These are phyloP conservation scores for Macroteleia sp. DNA, from an alignment of 2,888 invertebrate genomes.

Conservation along the genomic window DNA sequence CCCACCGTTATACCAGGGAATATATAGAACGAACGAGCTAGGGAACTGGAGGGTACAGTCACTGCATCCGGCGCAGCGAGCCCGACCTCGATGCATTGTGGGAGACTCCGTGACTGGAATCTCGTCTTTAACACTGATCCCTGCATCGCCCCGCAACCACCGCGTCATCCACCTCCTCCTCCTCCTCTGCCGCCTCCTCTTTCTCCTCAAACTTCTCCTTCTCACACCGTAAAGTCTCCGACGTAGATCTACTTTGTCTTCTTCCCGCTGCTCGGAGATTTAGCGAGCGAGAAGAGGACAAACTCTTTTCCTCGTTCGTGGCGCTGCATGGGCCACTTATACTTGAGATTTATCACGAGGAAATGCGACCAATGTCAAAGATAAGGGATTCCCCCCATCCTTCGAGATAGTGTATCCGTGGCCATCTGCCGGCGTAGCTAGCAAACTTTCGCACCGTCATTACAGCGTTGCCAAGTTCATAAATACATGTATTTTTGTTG, in stretches of 20 bases:
- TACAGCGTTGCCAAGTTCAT: constrained; percentile 31
- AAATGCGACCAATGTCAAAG: constrained; percentile 61
- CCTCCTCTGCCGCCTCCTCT: constrained; percentile 40
- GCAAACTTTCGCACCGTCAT: constrained; percentile 9
- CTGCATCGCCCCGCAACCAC: constrained; percentile 28
- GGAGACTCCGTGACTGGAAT: constrained; percentile 81
- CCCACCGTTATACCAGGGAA: constrained; percentile 71
- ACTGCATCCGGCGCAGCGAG: constrained; percentile 76
- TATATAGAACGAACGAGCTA: constrained; percentile 68
- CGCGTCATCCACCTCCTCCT: constrained; percentile 17
- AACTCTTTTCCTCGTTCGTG: constrained; percentile 42
- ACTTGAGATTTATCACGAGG: constrained; percentile 54
- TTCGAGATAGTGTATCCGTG: constrained; percentile 10
- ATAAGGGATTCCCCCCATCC: constrained; percentile 38
- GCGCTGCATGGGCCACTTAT: constrained; percentile 47
- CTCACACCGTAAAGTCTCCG: constrained; percentile 40
- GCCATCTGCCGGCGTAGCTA: constrained; percentile 31
- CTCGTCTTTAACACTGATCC: constrained; percentile 67
- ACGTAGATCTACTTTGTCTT: constrained; percentile 67
- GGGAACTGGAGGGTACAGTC: constrained; percentile 69
- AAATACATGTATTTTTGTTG: too few relatives aligned
- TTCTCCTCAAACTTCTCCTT: constrained; percentile 33
- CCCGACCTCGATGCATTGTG: constrained; percentile 79
- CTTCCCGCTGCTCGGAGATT: constrained; percentile 32
- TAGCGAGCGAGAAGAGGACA: constrained; percentile 8